phyloP scores from a whole-genome alignment of 2,113 vertebrate genomes.

The Morone chrysops region DNA sequence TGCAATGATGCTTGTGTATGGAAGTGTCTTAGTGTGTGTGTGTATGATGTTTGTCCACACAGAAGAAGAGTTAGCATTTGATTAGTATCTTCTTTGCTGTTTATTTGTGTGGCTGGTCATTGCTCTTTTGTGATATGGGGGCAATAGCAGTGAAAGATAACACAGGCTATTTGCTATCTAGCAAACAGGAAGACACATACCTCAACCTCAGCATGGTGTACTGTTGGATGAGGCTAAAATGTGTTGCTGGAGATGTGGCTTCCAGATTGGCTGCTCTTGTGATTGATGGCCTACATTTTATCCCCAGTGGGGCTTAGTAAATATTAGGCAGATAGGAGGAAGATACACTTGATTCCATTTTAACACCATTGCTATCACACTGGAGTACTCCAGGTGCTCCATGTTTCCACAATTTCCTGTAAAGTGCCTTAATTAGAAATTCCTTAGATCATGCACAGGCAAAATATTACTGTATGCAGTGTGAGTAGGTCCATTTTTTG shows the following conservation, averaged over 20 bases:
- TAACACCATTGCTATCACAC: constrained; percentile 33
- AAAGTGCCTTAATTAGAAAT: constrained; percentile 2
- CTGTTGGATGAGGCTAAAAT: constrained; percentile 12
- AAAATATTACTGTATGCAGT: not conserved
- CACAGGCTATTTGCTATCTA: constrained; percentile 36
- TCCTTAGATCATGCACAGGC: not conserved
- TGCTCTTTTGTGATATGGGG: constrained; percentile 36
- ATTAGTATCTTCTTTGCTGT: constrained; percentile 50
- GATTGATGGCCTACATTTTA: constrained; percentile 52
- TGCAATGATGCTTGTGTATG: not conserved
- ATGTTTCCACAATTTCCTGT: not conserved
- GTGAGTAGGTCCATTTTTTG: not conserved
- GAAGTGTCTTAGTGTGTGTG: not conserved
- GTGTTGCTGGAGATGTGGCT: constrained; percentile 18
- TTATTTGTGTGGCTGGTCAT: constrained; percentile 51
- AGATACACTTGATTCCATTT: constrained; percentile 40
- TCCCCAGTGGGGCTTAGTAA: constrained; percentile 36
- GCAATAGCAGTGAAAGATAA: constrained; percentile 11
- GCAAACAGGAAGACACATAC: constrained; percentile 37
- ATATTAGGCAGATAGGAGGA: constrained; percentile 38
- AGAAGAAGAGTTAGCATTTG: constrained; percentile 17
- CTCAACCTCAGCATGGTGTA: not conserved
- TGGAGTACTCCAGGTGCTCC: not conserved
- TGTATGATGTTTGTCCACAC: not conserved
- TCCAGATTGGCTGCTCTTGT: constrained; percentile 26